Base-by-base conservation (phyloP, 2,888 invertebrate species). In the Junonia oenone region DNA sequence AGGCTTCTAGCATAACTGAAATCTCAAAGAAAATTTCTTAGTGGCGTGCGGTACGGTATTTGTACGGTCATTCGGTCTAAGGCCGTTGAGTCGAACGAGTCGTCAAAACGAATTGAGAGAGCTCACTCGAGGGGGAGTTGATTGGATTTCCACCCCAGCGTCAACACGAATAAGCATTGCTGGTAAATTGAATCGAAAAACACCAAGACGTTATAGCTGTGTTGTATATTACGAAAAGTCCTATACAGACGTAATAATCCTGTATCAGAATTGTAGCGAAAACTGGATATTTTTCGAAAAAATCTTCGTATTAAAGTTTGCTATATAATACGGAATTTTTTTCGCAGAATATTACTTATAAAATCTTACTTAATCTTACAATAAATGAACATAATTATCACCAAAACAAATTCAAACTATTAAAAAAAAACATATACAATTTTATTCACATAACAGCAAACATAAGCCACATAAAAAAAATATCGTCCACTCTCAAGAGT, bases 91-190 rank as follows among this genome's bases (percentile, higher is more conserved):
- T 58, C 37, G 9, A 15, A 9, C 58, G 55, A 56, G 56, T 53
- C 59, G 55, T 59, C 58, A 51, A 51, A 59, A 60, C 55, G 63
- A 62, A 65, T 59, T 56, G 61, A 57, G 63, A 62, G 61, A 58
- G 56, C 51, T 45, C 55, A 53, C 51, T 59, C 40, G 43, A 67
- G 63, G 67, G 70, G 62, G 56, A 64, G 59, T 65, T 75, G 71
- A 76, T 76, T 76, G 73, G 71, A 72, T 76, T 64, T 68, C 67
- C 45, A 58, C 55, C 62, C 57, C 55, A 52, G 31, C 51, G 45
- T 52, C 52, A 55, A 45, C 35, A 35, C 52, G 47, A 53, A 53
- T 33, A 50, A 55, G 19, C 19, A 37, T n/a, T 14, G 11, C 48
- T 14, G 14, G 26, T 29, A 29, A 46, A 38, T 46, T 38, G 17